Evolutionary conservation across 2,888 invertebrate genomes (phyloP).

Genomic region (Sepioteuthis lessoniana): DNA sequence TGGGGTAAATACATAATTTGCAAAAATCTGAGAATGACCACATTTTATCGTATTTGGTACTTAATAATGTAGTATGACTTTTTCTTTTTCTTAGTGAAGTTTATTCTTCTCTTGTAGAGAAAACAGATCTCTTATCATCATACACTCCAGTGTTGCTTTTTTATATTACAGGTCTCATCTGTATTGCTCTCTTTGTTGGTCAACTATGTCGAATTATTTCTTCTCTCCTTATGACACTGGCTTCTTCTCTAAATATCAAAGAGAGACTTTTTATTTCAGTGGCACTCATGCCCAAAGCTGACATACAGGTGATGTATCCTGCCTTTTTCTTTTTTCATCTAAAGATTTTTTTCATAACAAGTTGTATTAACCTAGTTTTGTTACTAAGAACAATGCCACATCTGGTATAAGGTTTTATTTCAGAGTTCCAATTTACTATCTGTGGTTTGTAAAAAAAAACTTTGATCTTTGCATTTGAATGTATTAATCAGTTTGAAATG

Average conservation of each 20-base stretch:
- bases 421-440: background rate
- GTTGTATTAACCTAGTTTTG: background rate
- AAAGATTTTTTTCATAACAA: background rate
- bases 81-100: too few relatives aligned
- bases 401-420: background rate
- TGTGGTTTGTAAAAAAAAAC: too few relatives aligned
- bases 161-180: background rate
- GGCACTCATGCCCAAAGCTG: background rate
- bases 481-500: too few relatives aligned
- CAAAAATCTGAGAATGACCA: too few relatives aligned
- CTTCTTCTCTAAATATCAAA: slow-evolving; percentile 16
- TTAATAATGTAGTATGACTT: too few relatives aligned
- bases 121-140: too few relatives aligned
- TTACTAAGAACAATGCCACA: background rate
- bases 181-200: background rate
- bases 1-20: too few relatives aligned
- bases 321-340: background rate
- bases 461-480: too few relatives aligned
- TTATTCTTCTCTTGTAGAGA: too few relatives aligned
- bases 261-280: background rate
- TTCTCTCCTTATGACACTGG: background rate
- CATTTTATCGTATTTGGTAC: too few relatives aligned
- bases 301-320: background rate
- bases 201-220: background rate
- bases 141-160: too few relatives aligned